Base-by-base conservation (phyloP, 2,888 invertebrate genomes). In the Tholera decimalis region DNA sequence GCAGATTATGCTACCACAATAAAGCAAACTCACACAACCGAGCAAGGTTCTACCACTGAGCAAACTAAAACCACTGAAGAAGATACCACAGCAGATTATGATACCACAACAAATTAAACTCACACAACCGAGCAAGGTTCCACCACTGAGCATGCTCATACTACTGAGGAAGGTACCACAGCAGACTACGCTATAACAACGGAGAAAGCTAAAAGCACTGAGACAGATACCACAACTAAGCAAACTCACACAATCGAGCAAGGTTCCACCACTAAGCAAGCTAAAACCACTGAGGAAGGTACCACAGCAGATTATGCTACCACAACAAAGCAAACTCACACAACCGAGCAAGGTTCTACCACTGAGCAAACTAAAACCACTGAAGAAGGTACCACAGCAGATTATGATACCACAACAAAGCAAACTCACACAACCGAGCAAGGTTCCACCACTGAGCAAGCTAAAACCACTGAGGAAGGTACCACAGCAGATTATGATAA, bases 111-210 rank as follows among this genome's bases (percentile, higher is more conserved):
- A 28, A 20, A 20, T 0, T 2, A 7, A n/a, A 3, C 18, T 26
- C 13, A 6, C 0, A 18, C 28, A 11, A 18, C 47, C 28, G 28
- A n/a, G 8, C 26, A 28, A 2, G 4, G 2, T n/a, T 11, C 3
- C n/a, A 47, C 13, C 1, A 18, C 9, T 6, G 24, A 18, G 1
- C 18, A 5, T 24, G 28, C 6, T 9, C 1, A n/a, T 20, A 8
- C 53, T 13, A 24, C 24, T 24, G 30, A 28, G 4, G 28, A 30
- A 47, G 4, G 11, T 28, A 9, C 9, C 11, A 28, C 28, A 2
- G 47, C 76, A 30, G 22, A 20, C 9, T 46, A 46, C 58, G 5
- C n/a, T 5, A n/a, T 22, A 41, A 57, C 46, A 24, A 39, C 30
- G 7, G 54, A 43, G 0, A n/a, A 43, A 47, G 3, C 18, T 24